Evolutionary conservation across 2,113 vertebrate genomes (phyloP).

Genomic region (Condylura cristata): DNA sequence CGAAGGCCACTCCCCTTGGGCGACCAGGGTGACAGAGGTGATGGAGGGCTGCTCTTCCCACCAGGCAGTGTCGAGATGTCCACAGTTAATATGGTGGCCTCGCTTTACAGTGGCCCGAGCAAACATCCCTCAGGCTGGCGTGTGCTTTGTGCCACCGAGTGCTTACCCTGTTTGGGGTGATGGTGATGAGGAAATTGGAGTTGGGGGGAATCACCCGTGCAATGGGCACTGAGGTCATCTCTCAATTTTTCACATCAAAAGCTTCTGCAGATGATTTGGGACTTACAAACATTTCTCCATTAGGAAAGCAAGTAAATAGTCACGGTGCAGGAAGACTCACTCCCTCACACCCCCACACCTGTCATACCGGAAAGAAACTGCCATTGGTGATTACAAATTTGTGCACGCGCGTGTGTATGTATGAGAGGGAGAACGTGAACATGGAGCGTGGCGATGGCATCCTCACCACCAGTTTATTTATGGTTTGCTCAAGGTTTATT

Average conservation of each 20-base stretch:
- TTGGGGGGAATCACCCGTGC: neutral
- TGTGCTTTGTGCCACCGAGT: conserved; percentile 35
- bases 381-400: conserved; percentile 41
- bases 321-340: conserved; percentile 9
- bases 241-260: conserved; percentile 48
- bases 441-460: conserved; percentile 16
- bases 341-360: neutral
- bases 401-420: neutral
- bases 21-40: neutral
- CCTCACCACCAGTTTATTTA: conserved; percentile 61
- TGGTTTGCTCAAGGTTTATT: conserved; percentile 57
- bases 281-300: conserved; percentile 1
- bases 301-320: conserved; percentile 54
- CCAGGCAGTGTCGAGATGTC: conserved; percentile 61
- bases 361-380: conserved; percentile 58
- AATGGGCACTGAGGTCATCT: neutral
- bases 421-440: neutral
- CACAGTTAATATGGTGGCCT: conserved; percentile 52
- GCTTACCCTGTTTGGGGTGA: rapidly evolving
- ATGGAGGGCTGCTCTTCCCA: conserved; percentile 44
- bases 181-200: neutral
- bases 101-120: neutral
- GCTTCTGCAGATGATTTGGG: conserved; percentile 30
- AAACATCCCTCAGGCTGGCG: neutral
- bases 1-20: neutral